Percentiles rank a stretch among this genome's conserved stretches.
phyloP scores from a whole-genome alignment of 2,113 vertebrate genomes.

The Bufo bufo region DNA sequence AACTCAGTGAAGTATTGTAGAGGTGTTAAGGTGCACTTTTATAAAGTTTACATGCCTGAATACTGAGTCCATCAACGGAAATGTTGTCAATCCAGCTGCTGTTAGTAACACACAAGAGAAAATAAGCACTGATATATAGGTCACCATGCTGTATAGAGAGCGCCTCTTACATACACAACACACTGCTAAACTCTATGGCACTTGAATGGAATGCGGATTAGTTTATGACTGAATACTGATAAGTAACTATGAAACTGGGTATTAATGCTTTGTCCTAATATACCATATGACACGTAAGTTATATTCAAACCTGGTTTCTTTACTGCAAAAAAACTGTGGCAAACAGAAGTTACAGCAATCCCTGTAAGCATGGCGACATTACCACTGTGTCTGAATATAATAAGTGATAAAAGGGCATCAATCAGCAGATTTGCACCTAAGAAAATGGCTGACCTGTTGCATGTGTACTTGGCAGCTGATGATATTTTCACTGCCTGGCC shows the following conservation, averaged over 20 bases:
- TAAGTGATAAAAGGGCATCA: too few relatives aligned
- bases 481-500: too few relatives aligned
- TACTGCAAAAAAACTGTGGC: too few relatives aligned
- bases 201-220: not conserved
- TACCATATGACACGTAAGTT: too few relatives aligned
- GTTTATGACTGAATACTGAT: not conserved
- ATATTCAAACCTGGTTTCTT: too few relatives aligned
- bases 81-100: constrained; percentile 35
- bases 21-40: not conserved
- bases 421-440: too few relatives aligned
- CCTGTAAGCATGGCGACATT: too few relatives aligned
- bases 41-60: not conserved
- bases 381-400: too few relatives aligned
- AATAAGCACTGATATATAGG: not conserved
- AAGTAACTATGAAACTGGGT: not conserved
- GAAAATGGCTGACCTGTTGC: too few relatives aligned
- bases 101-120: not conserved
- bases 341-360: too few relatives aligned
- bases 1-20: not conserved
- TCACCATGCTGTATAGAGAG: not conserved
- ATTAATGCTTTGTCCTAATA: not conserved
- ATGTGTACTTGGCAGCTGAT: too few relatives aligned
- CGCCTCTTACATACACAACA: not conserved
- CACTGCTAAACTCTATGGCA: constrained; percentile 6
- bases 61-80: not conserved